Conservation (phyloP, 2,797 vertebrate genomes). For the Enteromius trimaculatus region DNA sequence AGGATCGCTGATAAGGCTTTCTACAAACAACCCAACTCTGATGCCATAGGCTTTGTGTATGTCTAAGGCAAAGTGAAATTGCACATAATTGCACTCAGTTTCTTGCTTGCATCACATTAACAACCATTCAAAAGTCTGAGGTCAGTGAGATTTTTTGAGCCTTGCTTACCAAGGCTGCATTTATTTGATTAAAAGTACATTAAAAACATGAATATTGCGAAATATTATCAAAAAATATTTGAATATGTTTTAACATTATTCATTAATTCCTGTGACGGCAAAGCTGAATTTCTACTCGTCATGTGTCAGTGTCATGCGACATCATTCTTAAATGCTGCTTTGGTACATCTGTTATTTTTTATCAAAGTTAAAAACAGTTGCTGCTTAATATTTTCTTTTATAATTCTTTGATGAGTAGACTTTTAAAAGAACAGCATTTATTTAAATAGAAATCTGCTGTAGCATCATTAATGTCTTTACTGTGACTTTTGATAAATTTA, state of each 20-base stretch:
- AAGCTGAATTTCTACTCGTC: background rate
- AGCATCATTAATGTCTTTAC: background rate
- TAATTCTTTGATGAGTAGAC: background rate
- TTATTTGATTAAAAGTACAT: background rate
- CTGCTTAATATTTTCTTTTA: background rate
- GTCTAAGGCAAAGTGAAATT: slow-evolving; percentile 73
- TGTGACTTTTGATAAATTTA: background rate
- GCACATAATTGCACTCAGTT: slow-evolving; percentile 20
- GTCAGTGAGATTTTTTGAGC: background rate
- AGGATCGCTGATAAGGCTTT: slow-evolving; percentile 99
- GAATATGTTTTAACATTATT: background rate
- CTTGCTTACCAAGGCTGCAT: background rate
- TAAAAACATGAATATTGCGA: background rate
- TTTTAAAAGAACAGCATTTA: background rate
- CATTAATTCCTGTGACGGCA: background rate
- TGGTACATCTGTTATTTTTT: background rate
- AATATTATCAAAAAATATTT: background rate
- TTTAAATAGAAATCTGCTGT: background rate
- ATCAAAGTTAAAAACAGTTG: background rate
- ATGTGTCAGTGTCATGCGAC: background rate
- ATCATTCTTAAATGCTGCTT: background rate
- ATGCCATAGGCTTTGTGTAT: slow-evolving; percentile 98
- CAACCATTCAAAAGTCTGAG: background rate
- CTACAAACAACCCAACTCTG: slow-evolving; percentile 99
- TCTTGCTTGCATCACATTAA: background rate